phyloP scores from a whole-genome alignment of 1,140 invertebrate species.

The Drosophila pandora region DNA sequence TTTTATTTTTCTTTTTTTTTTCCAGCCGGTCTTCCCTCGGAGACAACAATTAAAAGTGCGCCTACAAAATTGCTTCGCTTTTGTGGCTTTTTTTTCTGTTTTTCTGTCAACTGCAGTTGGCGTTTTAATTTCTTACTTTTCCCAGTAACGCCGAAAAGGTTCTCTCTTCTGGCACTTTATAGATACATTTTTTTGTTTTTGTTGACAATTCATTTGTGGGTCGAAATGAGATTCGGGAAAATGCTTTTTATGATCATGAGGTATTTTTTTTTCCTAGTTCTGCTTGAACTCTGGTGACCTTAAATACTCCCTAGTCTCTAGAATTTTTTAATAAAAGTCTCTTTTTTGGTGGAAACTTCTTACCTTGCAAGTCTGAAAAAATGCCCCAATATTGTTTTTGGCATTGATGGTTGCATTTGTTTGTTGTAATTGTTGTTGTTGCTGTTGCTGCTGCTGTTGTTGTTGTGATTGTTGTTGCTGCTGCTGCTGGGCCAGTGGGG shows the following conservation, averaged over 20 bases:
- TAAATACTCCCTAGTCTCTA: too few species aligned
- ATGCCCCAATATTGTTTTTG: slow-evolving; percentile 79
- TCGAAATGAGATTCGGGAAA: not conserved
- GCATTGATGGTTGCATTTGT: slow-evolving; percentile 51
- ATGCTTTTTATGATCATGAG: not conserved
- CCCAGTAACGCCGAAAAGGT: slow-evolving; percentile 19
- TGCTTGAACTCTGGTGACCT: not conserved
- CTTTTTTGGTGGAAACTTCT: slow-evolving; percentile 12
- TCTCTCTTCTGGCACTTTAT: not conserved
- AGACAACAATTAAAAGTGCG: slow-evolving; percentile 42
- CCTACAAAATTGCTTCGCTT: slow-evolving; percentile 33
- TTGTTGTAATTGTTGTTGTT: slow-evolving; percentile 45
- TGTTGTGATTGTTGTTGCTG: slow-evolving; percentile 46
- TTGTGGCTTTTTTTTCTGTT: slow-evolving; percentile 27
- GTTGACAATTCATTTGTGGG: not conserved
- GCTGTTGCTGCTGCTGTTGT: slow-evolving; percentile 25
- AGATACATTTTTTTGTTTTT: not conserved
- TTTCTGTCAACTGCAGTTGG: slow-evolving; percentile 47
- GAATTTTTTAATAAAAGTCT: not conserved
- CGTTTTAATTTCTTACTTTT: slow-evolving; percentile 47
- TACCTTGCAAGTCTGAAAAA: slow-evolving; percentile 84
- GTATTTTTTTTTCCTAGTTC: not conserved
- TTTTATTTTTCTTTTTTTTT: not conserved
- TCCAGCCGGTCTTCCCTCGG: not conserved
- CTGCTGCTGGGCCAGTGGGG: slow-evolving; percentile 65